Evolutionary conservation across 2,888 invertebrate genomes (phyloP), one percentile per base, ranked within the genome.

Genomic region (Plebejus anna): DNA sequence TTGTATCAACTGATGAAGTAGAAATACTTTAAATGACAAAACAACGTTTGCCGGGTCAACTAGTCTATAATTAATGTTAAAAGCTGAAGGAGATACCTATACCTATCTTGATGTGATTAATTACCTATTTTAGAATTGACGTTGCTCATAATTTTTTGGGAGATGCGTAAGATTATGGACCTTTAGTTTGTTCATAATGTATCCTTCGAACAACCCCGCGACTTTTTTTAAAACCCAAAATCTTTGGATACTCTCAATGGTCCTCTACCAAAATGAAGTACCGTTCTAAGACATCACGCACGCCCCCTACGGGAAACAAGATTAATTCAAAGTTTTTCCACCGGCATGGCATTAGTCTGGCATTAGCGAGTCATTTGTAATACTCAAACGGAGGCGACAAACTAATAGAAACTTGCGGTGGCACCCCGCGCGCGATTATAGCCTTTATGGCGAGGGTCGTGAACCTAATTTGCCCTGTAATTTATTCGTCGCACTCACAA

Each of bases 401-500:
- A 73, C 73, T 73, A 73, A 73, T 73, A 73, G 73, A 73, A 73
- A 73, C 51, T 72, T 72, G 55, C 16, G 22, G 28, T 13, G 1
- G 7, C 7, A 7, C 6, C 13, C 13, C 73, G 32, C 73, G 55
- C 16, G 22, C 73, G 47, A 73, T 16, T 28, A 55, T 55, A 6
- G 32, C 28, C 16, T 32, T 73, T 73, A 55, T 36, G 42, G 2
- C 55, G 22, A 51, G 22, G n/a, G 6, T 2, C 42, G 51, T 73
- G 28, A 73, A 55, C 16, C 13, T 51, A 55, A 73, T 55, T 73
- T 73, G 55, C 51, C 28, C 13, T 73, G 73, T 51, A 73, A 73
- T 73, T 73, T 73, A 51, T 73, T 73, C 73, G n/a, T 11, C 77
- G 72, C 76, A 76, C 75, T 79, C 70, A 77, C 75, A 80, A 80